A percentile compares a stretch with the other conserved stretches of the same genome.
Evolutionary conservation across 2,113 vertebrate genomes (phyloP).

Genomic region (Cynoglossus semilaevis): DNA sequence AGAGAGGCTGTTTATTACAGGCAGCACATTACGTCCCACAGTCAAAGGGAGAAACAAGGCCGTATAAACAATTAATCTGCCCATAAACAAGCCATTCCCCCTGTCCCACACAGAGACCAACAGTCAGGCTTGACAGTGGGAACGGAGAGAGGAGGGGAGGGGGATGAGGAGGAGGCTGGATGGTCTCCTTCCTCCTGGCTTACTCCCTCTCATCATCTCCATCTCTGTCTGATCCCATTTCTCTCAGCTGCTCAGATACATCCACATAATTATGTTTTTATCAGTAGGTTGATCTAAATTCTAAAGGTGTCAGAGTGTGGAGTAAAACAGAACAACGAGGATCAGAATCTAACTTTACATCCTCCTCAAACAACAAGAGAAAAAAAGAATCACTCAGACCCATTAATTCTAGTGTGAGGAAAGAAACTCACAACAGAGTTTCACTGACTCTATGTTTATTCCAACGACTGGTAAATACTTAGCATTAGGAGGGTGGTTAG

Average conservation of each 20-base stretch:
- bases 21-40: conserved; percentile 36
- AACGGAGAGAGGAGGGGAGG: conserved; percentile 11
- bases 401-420: no score
- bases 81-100: conserved; percentile 69
- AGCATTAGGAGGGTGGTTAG: no score
- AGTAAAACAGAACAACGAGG: no score
- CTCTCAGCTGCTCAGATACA: conserved; percentile 45
- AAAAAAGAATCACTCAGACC: no score
- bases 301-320: conserved; percentile 16
- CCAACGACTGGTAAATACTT: no score
- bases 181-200: conserved; percentile 29
- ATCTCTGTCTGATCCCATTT: conserved; percentile 37
- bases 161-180: conserved; percentile 15
- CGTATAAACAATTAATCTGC: conserved; percentile 73
- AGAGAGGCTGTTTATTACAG: conserved; percentile 66
- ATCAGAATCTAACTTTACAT: no score
- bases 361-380: no score
- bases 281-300: conserved; percentile 46
- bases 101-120: conserved; percentile 60
- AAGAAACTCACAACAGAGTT: no score
- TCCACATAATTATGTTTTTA: conserved; percentile 28
- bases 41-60: conserved; percentile 67
- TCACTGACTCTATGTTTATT: no score
- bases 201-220: conserved; percentile 55
- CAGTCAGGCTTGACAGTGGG: conserved; percentile 43